A percentile compares a stretch with the other conserved stretches of the same genome.
phyloP scores from a whole-genome alignment of 2,888 invertebrate genomes.

The Hetaerina titia region DNA sequence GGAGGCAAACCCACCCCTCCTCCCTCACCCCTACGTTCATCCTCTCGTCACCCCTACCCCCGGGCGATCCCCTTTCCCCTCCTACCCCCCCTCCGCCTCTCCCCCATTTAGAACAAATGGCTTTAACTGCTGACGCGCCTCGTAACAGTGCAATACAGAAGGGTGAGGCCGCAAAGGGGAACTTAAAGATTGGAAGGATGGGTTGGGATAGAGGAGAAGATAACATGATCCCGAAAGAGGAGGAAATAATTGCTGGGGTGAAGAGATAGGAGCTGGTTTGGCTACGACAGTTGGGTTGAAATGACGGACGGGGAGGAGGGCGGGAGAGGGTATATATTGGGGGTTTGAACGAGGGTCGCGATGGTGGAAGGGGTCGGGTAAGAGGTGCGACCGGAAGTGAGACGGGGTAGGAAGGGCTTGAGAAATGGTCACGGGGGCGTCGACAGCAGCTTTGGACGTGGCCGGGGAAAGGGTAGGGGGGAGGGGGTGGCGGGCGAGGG shows the following conservation, averaged over 20 bases:
- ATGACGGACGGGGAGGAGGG: neutral
- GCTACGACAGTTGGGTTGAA: neutral
- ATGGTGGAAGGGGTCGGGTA: neutral
- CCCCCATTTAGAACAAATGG: neutral
- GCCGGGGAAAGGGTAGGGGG: neutral
- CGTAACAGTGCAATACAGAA: neutral
- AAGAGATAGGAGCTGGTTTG: neutral
- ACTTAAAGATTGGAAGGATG: neutral
- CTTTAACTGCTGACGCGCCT: constrained; percentile 3
- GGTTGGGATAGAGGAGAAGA: neutral
- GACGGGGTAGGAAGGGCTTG: neutral
- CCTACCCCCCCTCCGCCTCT: neutral
- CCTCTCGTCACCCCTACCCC: neutral
- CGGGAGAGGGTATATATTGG: neutral
- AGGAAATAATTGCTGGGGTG: neutral
- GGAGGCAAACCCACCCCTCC: neutral
- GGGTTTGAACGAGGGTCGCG: neutral
- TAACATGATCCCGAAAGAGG: neutral
- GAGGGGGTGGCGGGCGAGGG: neutral
- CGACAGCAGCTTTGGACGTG: neutral
- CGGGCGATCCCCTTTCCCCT: neutral
- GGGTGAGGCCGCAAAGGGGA: neutral
- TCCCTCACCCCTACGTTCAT: neutral
- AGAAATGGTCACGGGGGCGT: neutral
- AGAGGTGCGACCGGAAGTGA: neutral